Evolutionary conservation across 2,888 invertebrate genomes (phyloP), one percentile per base, ranked within the genome.

Genomic region (Seira sanloemensis): DNA sequence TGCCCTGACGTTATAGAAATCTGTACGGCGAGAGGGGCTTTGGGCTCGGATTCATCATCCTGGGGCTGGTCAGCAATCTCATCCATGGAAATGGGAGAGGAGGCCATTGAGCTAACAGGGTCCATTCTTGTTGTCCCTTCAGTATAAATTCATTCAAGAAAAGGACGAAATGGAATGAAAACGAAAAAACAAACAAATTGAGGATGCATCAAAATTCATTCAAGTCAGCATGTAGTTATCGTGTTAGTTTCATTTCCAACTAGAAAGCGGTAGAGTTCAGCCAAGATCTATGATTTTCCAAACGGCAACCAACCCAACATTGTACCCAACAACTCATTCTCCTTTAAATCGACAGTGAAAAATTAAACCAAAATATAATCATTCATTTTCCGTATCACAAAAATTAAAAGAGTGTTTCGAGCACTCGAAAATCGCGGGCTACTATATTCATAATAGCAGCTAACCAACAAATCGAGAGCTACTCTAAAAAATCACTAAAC

Each of bases 21-120:
- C 27, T 89, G 88, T 46, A 89, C 87, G 69, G 93, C 92, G 27
- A 93, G 92, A 2, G 93, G 93, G 23, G 94, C 92, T 46, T 77
- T 68, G 2, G 86, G 84, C 0, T 74, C 72, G 5, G 78, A 71
- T 24, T 87, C 87, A 4, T 86, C 84, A 26, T 86, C 85, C 73
- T 84, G 58, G 2, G 84, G 84, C 74, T 78, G 84, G 12, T 84
- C 86, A 12, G 85, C 86, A 54, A 85, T 84, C 54, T 88, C 88
- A 75, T 88, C 88, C 85, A 88, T 77, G 37, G 88, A 88, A 46
- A 88, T 87, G 9, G 87, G 86, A 37, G 87, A 84, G 24, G 78
- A 86, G 19, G 88, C 88, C 85, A 88, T 84, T 9, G 88, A 88
- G 1, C 88, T 87, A 2, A 87, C 88, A 54, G 86, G 86, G 66